A percentile compares a stretch with the other conserved stretches of the same genome.
phyloP scores from a whole-genome alignment of 2,888 invertebrate species.

The Drosophila limbata region DNA sequence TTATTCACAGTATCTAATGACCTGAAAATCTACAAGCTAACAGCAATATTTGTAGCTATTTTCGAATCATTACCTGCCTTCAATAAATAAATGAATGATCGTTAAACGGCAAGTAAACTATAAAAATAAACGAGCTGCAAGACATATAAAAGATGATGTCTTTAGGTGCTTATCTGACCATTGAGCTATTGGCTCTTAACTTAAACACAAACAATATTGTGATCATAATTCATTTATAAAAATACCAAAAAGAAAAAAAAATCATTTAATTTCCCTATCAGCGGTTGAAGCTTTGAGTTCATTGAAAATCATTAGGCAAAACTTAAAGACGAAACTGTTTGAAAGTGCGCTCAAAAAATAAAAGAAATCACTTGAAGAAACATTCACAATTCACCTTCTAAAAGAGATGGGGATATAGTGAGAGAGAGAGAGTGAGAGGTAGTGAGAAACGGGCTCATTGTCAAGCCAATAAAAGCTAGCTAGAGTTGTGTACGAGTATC shows the following conservation, averaged over 20 bases:
- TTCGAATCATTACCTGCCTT: neutral
- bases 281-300: conserved; percentile 58
- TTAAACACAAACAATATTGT: conserved; percentile 3
- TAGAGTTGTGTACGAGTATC: conserved; percentile 13
- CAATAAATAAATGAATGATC: conserved; percentile 4
- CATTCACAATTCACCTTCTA: conserved; percentile 60
- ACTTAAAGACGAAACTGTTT: conserved; percentile 2
- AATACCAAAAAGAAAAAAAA: neutral
- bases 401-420: neutral
- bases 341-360: conserved; percentile 5
- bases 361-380: conserved; percentile 34
- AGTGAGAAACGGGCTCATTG: conserved; percentile 68
- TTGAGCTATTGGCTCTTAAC: conserved; percentile 30
- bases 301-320: conserved; percentile 69
- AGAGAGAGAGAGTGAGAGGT: neutral
- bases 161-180: conserved; percentile 21
- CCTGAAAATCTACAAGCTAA: neutral
- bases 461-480: conserved; percentile 72
- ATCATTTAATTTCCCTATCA: conserved; percentile 44
- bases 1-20: neutral
- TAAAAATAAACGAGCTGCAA: conserved; percentile 16
- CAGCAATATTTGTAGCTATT: neutral
- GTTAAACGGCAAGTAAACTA: conserved; percentile 3
- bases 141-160: conserved; percentile 10
- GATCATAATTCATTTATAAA: conserved; percentile 13